Evolutionary conservation across 2,113 vertebrate species (phyloP), one percentile per base, ranked within the genome.

Genomic region (Tyto alba): DNA sequence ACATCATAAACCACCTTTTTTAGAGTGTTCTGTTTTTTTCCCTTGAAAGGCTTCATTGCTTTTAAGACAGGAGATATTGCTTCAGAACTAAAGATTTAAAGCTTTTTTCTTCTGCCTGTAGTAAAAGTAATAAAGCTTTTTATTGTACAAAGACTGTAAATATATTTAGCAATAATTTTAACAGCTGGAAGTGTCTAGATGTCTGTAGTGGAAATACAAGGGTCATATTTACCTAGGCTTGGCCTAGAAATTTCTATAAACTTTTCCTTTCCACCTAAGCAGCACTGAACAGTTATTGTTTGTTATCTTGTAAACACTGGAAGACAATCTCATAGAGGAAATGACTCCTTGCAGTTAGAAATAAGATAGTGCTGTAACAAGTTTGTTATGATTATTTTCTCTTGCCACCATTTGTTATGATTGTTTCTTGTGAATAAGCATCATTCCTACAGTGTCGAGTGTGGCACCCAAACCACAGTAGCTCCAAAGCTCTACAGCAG

Each of bases 11-110:
- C 69, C 88, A 96, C 52, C 83, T 97, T 97, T 94, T 96, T 89
- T 53, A 79, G 73, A 96, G 90, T 79, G 38, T 32, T 74, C 88
- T 96, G 84, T 14, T 81, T 97, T 94, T 95, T 62, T 45, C 74
- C 40, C 91, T 97, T 93, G 91, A 94, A 97, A 98, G 88, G 95
- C 96, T 98, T 97, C 96, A 96, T 85, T 97, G 97, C 94, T 94
- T 98, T 98, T 96, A 97, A 91, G 95, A 98, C 93, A 97, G 95
- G 93, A 95, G 91, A 95, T 93, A 97, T 78, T 96, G 96, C 87
- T 97, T 97, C 95, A 97, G 94, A 98, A 97, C 81, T 97, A 87
- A 97, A 97, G 95, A 98, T 98, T 98, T 98, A 98, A 96, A 96
- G 95, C 93, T 95, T 97, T 97, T 96, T 95, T 96, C 80, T 96